Base-by-base conservation (phyloP, 2,888 invertebrate species). In the Acleris cristana region DNA sequence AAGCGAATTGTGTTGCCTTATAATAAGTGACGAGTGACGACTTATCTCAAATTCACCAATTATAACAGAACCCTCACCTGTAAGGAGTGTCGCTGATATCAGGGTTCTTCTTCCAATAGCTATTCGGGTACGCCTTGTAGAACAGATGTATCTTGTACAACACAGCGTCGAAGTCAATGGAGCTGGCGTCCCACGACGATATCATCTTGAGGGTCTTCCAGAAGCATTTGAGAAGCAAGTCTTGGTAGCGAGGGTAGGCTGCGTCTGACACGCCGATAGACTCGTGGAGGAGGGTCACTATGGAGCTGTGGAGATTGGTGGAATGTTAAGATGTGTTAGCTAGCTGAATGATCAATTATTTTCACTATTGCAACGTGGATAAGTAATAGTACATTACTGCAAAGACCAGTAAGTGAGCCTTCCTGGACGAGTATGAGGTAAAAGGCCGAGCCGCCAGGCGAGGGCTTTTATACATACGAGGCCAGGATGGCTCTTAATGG, bases 131-230 rank as follows among this genome's bases (percentile, higher is more conserved):
- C 23, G 97, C 96, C 83, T 96, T 96, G 79, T 99, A 95, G 89
- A 99, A 99, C 72, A 96, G 92, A 81, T 99, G 98, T 69, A 98
- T 95, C 85, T 98, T 98, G 67, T 95, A 92, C 19, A 99, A 90
- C 65, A 97, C 95, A 2, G 94, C 94, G 81, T 96, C 96, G 74
- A 96, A 97, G 85, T 97, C 96, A 34, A 97, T 93, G 3, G 95
- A 95, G 80, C 95, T 95, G 10, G 94, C 93, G 45, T 95, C 94
- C 95, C 98, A 97, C 59, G 95, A 95, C 0, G 97, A 95, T 79
- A 99, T 95, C 88, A 96, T 95, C 87, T 98, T 97, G 18, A 98
- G 95, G 68, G 98, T 96, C 83, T 98, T 97, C 99, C 99, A 99
- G 82, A 98, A 95, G 84, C 99, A 99, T 91, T 98, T 98, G 95